Evolutionary conservation across 2,888 invertebrate species (phyloP), one percentile per base, ranked within the genome.

Genomic region (Muschampia plurimacula): DNA sequence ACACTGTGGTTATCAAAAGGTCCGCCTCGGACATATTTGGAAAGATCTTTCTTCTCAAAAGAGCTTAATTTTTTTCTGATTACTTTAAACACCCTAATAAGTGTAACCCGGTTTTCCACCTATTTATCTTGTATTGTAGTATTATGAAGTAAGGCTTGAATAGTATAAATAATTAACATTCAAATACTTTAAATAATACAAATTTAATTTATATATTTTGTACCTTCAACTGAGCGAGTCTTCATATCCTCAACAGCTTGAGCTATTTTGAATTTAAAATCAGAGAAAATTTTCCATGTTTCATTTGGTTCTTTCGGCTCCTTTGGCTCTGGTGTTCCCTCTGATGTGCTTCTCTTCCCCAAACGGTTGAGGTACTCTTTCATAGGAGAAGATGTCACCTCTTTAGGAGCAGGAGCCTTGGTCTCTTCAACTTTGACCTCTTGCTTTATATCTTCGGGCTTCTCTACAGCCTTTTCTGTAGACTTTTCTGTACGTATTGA

Each of bases 171-270:
- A 44, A 10, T 1, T 9, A 44, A 44, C 9, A 39, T 39, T 39
- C 39, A 10, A 44, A 44, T 2, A 44, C 4, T 52, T 52, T 1
- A 15, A 15, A 52, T 0, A 15, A 4, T 6, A 52, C 7, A 52
- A 15, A 4, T 15, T 15, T 7, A 8, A n/a, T 15, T 52, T 55
- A 55, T 5, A 55, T 7, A 52, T 52, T 52, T 9, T 9, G 28
- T 89, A 88, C 95, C 95, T 79, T 96, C 96, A 75, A 88, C 92
- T 79, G 97, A 96, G 72, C 96, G 96, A 10, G 96, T 96, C 73
- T 97, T 93, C 90, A 96, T 97, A 75, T 97, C 97, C 84, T 97
- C 97, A 65, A 97, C 97, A 52, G 97, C 97, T 84, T 97, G 97
- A 55, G 97, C 96, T 75, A 97, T 96, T 89, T 97, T 97, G 66